A percentile compares a stretch with the other conserved stretches of the same genome.
Evolutionary conservation across 2,797 vertebrate species (phyloP).

Genomic region (Enoplosus armatus): DNA sequence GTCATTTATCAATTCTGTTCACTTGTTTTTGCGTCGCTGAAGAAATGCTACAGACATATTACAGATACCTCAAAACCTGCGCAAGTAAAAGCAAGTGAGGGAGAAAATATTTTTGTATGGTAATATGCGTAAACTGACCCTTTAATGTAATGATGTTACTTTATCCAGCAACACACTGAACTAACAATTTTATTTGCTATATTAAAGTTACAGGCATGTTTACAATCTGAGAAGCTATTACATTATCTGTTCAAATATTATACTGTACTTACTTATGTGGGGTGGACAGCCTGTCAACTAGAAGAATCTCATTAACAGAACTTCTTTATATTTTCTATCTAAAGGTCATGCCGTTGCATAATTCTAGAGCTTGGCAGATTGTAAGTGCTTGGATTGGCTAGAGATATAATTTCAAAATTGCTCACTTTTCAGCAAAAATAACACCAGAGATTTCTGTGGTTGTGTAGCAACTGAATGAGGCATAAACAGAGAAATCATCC

Average conservation of each 20-base stretch:
- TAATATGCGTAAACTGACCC: not conserved
- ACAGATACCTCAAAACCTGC: not conserved
- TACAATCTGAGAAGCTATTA: not conserved
- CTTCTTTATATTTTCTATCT: conserved; percentile 22
- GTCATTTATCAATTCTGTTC: not conserved
- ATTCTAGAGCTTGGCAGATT: conserved; percentile 42
- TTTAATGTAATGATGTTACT: conserved; percentile 3
- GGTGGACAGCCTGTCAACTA: not conserved
- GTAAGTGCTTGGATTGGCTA: conserved; percentile 45
- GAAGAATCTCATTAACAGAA: conserved; percentile 4
- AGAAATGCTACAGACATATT: not conserved
- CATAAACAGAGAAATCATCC: conserved; percentile 29
- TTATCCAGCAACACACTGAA: not conserved
- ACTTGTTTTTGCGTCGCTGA: not conserved
- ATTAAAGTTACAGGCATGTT: not conserved
- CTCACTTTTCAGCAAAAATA: conserved; percentile 34
- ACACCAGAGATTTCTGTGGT: conserved; percentile 13
- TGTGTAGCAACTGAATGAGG: conserved; percentile 30
- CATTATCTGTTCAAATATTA: not conserved
- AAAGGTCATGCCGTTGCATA: conserved; percentile 25
- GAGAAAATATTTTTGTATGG: not conserved
- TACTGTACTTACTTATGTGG: not conserved
- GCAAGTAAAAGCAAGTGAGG: not conserved
- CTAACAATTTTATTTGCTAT: not conserved
- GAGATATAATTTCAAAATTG: conserved; percentile 26